Evolutionary conservation across 2,113 vertebrate genomes (phyloP).

Genomic region (Labeo catla): DNA sequence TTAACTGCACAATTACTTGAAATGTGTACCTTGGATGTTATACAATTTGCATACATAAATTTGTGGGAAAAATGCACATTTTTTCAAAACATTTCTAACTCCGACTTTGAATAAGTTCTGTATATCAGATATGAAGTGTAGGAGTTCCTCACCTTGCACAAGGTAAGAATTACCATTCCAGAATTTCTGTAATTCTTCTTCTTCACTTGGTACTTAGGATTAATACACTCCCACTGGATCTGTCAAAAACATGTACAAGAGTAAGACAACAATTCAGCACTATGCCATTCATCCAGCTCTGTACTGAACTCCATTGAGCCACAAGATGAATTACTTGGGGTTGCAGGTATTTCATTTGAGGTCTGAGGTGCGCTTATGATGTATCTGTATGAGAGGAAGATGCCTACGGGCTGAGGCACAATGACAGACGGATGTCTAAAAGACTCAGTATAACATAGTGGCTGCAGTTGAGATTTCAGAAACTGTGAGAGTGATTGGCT

Average conservation of each 20-base stretch:
- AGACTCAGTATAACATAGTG: background rate
- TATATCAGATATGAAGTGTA: background rate
- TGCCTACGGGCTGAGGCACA: background rate
- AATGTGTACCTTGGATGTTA: too few species aligned
- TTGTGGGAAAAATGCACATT: too few species aligned
- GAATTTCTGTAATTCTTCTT: slow-evolving; percentile 99
- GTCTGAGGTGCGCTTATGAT: background rate
- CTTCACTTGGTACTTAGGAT: slow-evolving; percentile 97
- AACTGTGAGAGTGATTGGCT: background rate
- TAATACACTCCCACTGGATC: slow-evolving; percentile 98
- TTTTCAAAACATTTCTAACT: too few species aligned
- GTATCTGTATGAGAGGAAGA: slow-evolving; percentile 13
- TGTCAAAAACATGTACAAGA: slow-evolving; percentile 56
- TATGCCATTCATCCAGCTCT: background rate
- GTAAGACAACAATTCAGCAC: background rate
- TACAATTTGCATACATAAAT: too few species aligned
- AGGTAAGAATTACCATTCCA: slow-evolving; percentile 92
- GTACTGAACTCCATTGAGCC: background rate
- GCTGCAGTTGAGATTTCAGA: background rate
- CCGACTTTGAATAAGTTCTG: too few species aligned
- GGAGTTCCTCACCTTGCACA: slow-evolving; percentile 86
- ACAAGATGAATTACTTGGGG: background rate
- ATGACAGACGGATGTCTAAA: background rate
- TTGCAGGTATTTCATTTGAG: slow-evolving; percentile 1
- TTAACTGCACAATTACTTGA: too few species aligned